Conservation (phyloP, 1,140 invertebrate genomes). For the Cardiocondyla obscurior region DNA sequence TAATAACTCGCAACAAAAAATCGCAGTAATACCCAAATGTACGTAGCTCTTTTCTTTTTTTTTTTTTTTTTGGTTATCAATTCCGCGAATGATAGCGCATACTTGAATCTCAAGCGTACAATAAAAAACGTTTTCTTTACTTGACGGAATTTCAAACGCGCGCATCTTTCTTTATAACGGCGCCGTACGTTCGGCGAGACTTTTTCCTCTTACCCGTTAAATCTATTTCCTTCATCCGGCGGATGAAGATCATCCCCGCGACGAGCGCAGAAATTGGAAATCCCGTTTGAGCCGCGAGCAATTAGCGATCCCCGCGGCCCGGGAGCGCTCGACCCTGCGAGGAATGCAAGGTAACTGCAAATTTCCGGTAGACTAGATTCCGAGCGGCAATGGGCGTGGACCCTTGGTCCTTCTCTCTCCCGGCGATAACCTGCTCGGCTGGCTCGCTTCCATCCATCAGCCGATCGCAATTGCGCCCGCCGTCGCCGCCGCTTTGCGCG, state of each 20-base stretch:
- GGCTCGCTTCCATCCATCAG: slow-evolving; percentile 48
- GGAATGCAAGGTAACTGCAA: slow-evolving; percentile 81
- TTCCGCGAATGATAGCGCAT: no score
- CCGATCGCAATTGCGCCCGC: slow-evolving; percentile 32
- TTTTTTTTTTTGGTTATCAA: no score
- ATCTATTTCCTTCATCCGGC: slow-evolving; percentile 25
- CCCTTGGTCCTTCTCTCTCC: slow-evolving; percentile 41
- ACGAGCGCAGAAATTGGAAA: slow-evolving; percentile 59
- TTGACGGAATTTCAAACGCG: neutral
- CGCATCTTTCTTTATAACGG: neutral
- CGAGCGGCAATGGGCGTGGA: slow-evolving; percentile 68
- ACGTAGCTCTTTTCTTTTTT: no score
- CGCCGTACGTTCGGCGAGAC: neutral
- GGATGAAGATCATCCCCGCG: slow-evolving; percentile 50
- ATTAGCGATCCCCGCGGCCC: slow-evolving; percentile 73
- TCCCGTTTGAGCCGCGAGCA: slow-evolving; percentile 70
- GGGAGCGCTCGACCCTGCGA: slow-evolving; percentile 73
- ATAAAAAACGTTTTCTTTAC: neutral
- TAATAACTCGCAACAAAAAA: no score
- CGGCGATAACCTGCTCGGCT: slow-evolving; percentile 58
- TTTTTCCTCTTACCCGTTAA: slow-evolving; percentile 18
- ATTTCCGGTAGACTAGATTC: slow-evolving; percentile 78
- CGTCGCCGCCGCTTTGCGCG: slow-evolving; percentile 5
- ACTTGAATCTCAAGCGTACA: neutral
- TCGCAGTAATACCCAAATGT: no score